A percentile compares a stretch with the other conserved stretches of the same genome.
phyloP scores from a whole-genome alignment of 1,140 invertebrate genomes.

The Formica exsecta region DNA sequence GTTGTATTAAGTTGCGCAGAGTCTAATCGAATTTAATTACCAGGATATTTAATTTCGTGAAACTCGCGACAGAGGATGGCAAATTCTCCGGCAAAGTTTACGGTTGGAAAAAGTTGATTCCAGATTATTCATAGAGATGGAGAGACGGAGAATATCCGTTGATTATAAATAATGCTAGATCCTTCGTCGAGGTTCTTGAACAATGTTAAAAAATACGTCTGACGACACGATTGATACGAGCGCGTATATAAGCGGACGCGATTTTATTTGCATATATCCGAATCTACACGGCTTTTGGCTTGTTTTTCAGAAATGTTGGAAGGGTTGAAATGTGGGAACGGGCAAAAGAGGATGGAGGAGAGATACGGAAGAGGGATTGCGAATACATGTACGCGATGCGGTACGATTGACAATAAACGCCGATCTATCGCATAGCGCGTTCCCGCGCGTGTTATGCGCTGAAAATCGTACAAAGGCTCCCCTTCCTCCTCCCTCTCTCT shows the following conservation, averaged over 20 bases:
- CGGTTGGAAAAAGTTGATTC: background rate
- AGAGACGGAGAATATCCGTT: too few species aligned
- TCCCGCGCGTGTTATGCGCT: slow-evolving; percentile 45
- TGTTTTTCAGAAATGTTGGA: slow-evolving; percentile 29
- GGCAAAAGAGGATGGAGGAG: background rate
- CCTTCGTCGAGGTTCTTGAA: background rate
- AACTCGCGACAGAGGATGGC: background rate
- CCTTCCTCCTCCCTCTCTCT: background rate
- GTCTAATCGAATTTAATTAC: slow-evolving; percentile 35
- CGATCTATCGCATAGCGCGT: slow-evolving; percentile 42
- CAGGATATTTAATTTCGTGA: slow-evolving; percentile 30
- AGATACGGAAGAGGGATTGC: background rate
- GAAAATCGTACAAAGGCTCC: slow-evolving; percentile 54
- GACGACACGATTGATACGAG: background rate
- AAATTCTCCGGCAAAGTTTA: background rate
- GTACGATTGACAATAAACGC: slow-evolving; percentile 51
- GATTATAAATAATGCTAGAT: background rate
- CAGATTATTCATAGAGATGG: background rate
- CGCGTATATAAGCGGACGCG: slow-evolving; percentile 49
- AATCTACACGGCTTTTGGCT: slow-evolving; percentile 30
- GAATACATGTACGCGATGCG: slow-evolving; percentile 42
- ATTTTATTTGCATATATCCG: slow-evolving; percentile 65
- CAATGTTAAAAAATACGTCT: slow-evolving; percentile 2
- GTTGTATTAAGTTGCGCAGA: background rate
- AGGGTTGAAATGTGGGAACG: background rate